phyloP scores from a whole-genome alignment of 30 jellyfish, hydroid and myxozoan species.

The Chrysaora quinquecirrha region DNA sequence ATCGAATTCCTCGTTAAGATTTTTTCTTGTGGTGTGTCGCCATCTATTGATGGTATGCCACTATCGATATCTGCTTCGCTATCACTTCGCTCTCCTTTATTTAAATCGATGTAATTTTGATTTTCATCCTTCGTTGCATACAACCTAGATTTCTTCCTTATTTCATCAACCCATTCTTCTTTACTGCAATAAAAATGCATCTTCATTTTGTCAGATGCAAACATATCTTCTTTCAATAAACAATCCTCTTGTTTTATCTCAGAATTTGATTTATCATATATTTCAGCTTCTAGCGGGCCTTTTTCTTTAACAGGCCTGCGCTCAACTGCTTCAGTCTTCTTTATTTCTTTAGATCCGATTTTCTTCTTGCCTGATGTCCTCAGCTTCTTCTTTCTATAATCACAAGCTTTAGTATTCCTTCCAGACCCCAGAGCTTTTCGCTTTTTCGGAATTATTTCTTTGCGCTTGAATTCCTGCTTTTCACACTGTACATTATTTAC shows the following conservation, averaged over 20 bases:
- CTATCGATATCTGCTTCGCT: slow-evolving; percentile 70
- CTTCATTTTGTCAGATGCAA: not conserved
- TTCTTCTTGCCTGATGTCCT: not conserved
- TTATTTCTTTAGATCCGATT: not conserved
- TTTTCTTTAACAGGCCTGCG: not conserved
- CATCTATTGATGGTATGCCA: slow-evolving; percentile 72
- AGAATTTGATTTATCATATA: not conserved
- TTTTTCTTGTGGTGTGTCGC: slow-evolving; percentile 52
- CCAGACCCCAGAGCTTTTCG: not conserved
- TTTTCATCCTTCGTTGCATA: slow-evolving; percentile 53
- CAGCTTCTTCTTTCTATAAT: not conserved
- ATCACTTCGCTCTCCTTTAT: slow-evolving; percentile 9
- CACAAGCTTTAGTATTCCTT: not conserved
- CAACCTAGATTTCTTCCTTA: slow-evolving; percentile 51
- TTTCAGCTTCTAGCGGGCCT: not conserved
- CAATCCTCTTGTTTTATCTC: not conserved
- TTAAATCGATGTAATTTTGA: slow-evolving; percentile 6
- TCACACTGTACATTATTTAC: not conserved
- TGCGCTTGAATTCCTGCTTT: not conserved
- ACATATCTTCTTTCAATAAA: no score
- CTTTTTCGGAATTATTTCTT: not conserved
- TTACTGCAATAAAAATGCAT: slow-evolving; percentile 34
- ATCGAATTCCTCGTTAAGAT: not conserved
- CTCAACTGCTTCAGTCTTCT: not conserved
- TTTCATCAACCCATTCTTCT: slow-evolving; percentile 53